Evolutionary conservation across 2,888 invertebrate species (phyloP).

Genomic region (Dicycla oo): DNA sequence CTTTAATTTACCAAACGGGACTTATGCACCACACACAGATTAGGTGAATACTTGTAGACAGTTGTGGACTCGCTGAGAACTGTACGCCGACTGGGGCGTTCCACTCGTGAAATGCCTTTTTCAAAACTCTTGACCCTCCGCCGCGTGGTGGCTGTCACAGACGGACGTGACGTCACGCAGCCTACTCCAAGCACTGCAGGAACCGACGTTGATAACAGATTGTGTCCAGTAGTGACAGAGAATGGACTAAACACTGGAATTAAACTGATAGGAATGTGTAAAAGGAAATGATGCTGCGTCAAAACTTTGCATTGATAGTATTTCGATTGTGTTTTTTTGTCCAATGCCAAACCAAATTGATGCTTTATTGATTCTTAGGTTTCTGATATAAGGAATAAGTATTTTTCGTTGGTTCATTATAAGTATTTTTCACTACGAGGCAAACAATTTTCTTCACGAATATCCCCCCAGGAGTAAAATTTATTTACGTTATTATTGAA

Average conservation of each 20-base stretch:
- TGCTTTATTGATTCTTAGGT: background rate
- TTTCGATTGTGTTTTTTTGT: background rate
- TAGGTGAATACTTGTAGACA: too few species aligned
- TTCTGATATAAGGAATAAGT: background rate
- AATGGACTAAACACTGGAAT: background rate
- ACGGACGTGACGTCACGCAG: too few species aligned
- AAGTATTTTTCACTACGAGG: background rate
- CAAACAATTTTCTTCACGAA: slow-evolving; percentile 33
- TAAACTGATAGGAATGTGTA: background rate
- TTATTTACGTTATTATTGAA: slow-evolving; percentile 34
- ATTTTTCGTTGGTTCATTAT: background rate
- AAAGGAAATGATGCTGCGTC: background rate
- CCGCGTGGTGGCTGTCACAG: too few species aligned
- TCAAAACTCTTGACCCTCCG: too few species aligned
- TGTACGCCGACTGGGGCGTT: too few species aligned
- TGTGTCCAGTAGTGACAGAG: background rate
- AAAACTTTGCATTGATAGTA: background rate
- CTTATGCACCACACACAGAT: too few species aligned
- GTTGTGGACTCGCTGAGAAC: too few species aligned
- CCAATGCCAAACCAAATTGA: background rate
- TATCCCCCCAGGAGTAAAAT: slow-evolving; percentile 35
- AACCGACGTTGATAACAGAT: too few species aligned
- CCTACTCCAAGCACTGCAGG: too few species aligned
- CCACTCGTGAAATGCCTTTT: too few species aligned
- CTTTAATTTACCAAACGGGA: too few species aligned